Evolutionary conservation across 2,113 vertebrate species (phyloP).

Genomic region (Xenus cinereus): DNA sequence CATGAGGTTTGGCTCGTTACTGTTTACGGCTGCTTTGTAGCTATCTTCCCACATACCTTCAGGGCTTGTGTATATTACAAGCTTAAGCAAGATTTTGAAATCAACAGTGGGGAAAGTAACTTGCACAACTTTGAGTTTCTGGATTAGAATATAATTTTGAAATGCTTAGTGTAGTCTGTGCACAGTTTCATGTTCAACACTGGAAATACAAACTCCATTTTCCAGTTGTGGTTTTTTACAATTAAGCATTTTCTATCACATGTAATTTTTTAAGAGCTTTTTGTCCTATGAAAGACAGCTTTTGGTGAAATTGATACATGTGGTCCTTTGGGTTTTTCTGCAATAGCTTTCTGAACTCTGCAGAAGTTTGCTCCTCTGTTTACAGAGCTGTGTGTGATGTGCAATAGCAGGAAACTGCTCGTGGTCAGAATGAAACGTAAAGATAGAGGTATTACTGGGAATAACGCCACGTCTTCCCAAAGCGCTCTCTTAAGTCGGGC

Average conservation of each 20-base stretch:
- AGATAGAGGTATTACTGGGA: neutral
- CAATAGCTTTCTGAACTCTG: neutral
- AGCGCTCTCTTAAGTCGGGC: rapidly evolving
- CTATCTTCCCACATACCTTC: neutral
- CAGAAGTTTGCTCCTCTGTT: neutral
- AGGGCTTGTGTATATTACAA: neutral
- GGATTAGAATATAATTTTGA: neutral
- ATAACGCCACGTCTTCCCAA: neutral
- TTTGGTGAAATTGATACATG: neutral
- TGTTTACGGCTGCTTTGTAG: neutral
- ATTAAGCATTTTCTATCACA: neutral
- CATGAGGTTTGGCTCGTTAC: neutral
- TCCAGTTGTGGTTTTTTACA: neutral
- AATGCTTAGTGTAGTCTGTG: neutral
- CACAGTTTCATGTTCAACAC: neutral
- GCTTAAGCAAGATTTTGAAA: neutral
- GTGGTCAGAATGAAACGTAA: neutral
- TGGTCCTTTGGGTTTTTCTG: neutral
- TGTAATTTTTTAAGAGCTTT: neutral
- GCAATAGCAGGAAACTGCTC: neutral
- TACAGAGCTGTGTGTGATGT: neutral
- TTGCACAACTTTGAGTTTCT: neutral
- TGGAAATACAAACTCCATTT: neutral
- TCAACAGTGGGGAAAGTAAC: neutral
- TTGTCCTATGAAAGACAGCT: neutral